Conservation (phyloP, 1,140 invertebrate genomes). For the Eriosoma lanigerum region DNA sequence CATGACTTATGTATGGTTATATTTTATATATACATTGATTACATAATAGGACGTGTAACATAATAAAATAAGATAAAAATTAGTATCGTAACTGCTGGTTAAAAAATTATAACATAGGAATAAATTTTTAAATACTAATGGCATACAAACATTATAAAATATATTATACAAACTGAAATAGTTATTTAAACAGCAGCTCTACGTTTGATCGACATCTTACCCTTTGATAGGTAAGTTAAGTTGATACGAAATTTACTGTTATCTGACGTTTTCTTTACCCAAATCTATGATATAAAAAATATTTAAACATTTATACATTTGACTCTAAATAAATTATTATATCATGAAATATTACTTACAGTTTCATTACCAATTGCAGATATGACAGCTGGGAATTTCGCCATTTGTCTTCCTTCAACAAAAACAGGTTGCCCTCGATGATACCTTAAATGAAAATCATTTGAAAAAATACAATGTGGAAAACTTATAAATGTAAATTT, state of each 20-base stretch:
- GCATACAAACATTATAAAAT: neutral
- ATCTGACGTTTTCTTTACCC: constrained; percentile 82
- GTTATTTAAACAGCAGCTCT: constrained; percentile 61
- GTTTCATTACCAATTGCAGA: constrained; percentile 85
- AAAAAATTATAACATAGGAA: neutral
- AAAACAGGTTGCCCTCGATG: constrained; percentile 90
- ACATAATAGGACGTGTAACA: neutral
- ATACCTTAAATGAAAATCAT: constrained; percentile 64
- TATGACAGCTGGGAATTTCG: constrained; percentile 82
- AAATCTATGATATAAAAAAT: constrained; percentile 70
- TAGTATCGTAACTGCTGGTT: neutral
- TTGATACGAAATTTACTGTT: constrained; percentile 81
- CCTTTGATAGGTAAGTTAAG: constrained; percentile 78
- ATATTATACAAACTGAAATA: neutral
- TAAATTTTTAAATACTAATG: neutral
- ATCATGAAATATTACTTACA: constrained; percentile 63
- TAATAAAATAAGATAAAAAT: neutral
- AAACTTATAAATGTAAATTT: too few species aligned
- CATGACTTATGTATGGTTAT: neutral
- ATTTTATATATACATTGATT: neutral
- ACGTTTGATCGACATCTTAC: constrained; percentile 84
- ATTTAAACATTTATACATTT: constrained; percentile 43
- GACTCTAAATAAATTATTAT: neutral
- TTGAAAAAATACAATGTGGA: too few species aligned
- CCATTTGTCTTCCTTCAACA: constrained; percentile 82